These are phyloP conservation scores for Caenorhabditis sp. DNA, from an alignment of 2,888 invertebrate genomes.

Conservation along the genomic window DNA sequence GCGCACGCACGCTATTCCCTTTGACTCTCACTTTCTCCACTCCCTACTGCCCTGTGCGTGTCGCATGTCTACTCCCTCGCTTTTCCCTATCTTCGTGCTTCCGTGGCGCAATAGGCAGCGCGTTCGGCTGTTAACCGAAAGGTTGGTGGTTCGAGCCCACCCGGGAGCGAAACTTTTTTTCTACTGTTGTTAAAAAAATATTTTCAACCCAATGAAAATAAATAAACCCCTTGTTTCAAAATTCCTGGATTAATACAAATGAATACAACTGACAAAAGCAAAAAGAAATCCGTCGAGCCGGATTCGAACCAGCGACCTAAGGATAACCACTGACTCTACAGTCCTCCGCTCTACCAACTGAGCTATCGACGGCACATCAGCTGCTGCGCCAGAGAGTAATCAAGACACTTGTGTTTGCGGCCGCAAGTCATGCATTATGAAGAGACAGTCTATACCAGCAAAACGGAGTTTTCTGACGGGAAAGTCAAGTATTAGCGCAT, in stretches of 20 bases:
- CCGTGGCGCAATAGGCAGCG: conserved; percentile 86
- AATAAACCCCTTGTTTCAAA: no score
- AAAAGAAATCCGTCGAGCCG: conserved; percentile 70
- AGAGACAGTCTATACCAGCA: no score
- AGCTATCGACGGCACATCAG: conserved; percentile 68
- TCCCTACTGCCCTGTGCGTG: background rate
- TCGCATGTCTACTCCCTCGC: background rate
- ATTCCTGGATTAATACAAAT: no score
- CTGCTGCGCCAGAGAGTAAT: background rate
- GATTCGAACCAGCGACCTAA: conserved; percentile 77
- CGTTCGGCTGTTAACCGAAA: conserved; percentile 99
- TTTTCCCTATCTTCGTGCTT: conserved; percentile 3
- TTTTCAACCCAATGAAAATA: no score
- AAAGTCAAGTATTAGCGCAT: no score
- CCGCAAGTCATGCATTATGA: no score
- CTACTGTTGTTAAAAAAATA: no score
- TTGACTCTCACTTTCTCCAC: background rate
- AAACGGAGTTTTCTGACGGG: no score
- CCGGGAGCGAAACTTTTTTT: conserved; percentile 71
- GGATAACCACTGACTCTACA: conserved; percentile 70
- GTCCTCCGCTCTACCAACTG: conserved; percentile 76
- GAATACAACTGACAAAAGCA: conserved; percentile 18
- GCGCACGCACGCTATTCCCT: background rate
- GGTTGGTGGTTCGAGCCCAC: conserved; percentile 94
- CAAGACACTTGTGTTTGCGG: background rate